These are phyloP conservation scores for Eristalis arbustorum DNA, from an alignment of 2,888 invertebrate genomes.

Conservation along the genomic window DNA sequence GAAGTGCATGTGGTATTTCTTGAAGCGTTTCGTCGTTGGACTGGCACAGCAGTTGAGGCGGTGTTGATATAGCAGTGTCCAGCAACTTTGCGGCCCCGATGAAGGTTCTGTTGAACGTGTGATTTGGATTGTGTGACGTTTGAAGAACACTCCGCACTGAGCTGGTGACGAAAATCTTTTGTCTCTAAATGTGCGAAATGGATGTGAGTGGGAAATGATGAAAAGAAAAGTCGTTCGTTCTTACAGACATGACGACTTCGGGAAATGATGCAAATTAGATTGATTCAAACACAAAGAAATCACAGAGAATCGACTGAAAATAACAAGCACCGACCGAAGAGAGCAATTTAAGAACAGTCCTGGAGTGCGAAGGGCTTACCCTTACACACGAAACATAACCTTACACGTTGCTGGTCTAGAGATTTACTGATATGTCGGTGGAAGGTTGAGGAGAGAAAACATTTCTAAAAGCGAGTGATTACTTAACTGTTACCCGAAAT, in stretches of 20 bases:
- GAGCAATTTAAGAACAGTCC: no score
- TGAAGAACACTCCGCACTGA: background rate
- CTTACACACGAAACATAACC: no score
- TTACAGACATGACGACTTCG: background rate
- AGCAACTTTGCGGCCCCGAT: background rate
- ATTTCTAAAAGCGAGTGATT: no score
- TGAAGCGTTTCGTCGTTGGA: conserved; percentile 5
- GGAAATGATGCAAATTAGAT: no score
- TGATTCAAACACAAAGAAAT: no score
- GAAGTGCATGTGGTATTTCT: conserved; percentile 93
- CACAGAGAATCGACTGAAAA: no score
- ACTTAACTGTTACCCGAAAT: no score
- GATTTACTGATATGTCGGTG: no score
- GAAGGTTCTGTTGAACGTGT: background rate
- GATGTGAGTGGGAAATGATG: background rate
- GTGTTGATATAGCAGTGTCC: background rate
- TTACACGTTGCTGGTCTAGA: no score
- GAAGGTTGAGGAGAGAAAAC: no score
- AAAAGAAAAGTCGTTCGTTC: background rate
- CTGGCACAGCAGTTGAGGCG: background rate
- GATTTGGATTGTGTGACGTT: background rate
- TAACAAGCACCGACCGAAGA: no score
- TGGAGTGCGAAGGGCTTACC: no score
- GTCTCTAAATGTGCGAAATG: background rate
- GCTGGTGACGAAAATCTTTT: background rate